Percentiles rank a stretch among this genome's conserved stretches.
Conservation (phyloP, 2,888 invertebrate species). For the Andrena marginata region DNA sequence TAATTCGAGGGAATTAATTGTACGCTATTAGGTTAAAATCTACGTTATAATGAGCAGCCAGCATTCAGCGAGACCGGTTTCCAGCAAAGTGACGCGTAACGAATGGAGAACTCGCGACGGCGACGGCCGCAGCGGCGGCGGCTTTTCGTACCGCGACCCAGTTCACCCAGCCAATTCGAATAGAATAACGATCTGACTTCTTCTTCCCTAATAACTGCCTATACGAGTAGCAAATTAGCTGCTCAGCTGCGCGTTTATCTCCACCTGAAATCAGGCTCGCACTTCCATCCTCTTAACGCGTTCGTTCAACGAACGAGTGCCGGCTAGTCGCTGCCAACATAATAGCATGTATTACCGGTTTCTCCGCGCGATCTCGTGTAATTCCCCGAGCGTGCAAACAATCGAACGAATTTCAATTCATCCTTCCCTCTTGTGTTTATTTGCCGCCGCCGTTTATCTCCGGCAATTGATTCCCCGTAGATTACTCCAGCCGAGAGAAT, state of each 20-base stretch:
- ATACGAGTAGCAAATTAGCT: slow-evolving; percentile 12
- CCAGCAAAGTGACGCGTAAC: slow-evolving; percentile 20
- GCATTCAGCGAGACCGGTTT: slow-evolving; percentile 20
- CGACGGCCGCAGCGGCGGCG: not conserved
- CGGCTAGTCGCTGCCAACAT: not conserved
- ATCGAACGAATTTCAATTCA: slow-evolving; percentile 1
- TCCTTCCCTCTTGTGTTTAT: not conserved
- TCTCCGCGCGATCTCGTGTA: not conserved
- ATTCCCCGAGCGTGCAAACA: not conserved
- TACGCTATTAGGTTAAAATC: slow-evolving; percentile 33
- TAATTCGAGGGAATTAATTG: slow-evolving; percentile 22
- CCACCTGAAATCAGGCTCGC: slow-evolving; percentile 9
- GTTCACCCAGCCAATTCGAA: slow-evolving; percentile 17
- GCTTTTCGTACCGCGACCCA: slow-evolving; percentile 14
- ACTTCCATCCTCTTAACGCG: slow-evolving; percentile 14
- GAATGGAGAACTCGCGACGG: not conserved
- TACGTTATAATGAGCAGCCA: slow-evolving; percentile 19
- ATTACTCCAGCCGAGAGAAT: no score
- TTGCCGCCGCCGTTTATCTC: not conserved
- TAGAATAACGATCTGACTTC: slow-evolving; percentile 19
- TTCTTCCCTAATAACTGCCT: slow-evolving; percentile 14
- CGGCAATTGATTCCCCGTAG: no score
- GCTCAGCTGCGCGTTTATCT: slow-evolving; percentile 13
- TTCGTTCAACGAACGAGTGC: not conserved
- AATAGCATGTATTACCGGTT: slow-evolving; percentile 6